Percentiles rank a stretch among this genome's conserved stretches.
phyloP scores from a whole-genome alignment of 2,888 invertebrate species.

The Euphydryas editha region DNA sequence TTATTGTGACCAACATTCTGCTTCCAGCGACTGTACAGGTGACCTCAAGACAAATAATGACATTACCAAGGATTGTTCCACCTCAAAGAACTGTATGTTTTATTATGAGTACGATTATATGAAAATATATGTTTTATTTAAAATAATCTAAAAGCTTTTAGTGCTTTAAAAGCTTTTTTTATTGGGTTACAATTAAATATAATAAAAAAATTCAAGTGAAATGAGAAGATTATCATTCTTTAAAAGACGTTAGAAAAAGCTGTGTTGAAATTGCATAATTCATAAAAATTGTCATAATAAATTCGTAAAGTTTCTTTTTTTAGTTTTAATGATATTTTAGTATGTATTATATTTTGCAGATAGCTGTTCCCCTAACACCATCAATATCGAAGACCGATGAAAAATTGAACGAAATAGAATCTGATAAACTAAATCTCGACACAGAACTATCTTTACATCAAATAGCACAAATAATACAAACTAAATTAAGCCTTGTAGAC shows the following conservation, averaged over 20 bases:
- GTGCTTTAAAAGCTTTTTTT: no score
- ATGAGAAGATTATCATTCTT: no score
- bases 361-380: slow-evolving; percentile 57
- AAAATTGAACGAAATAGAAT: slow-evolving; percentile 41
- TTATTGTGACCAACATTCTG: background rate
- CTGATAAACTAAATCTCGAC: slow-evolving; percentile 17
- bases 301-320: slow-evolving; percentile 27
- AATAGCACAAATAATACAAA: slow-evolving; percentile 8
- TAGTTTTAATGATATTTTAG: background rate
- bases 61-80: slow-evolving; percentile 47
- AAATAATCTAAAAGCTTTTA: no score
- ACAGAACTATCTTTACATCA: slow-evolving; percentile 3
- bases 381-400: slow-evolving; percentile 40
- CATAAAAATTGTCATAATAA: no score
- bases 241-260: no score
- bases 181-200: no score
- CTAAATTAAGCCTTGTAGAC: slow-evolving; percentile 16
- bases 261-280: no score
- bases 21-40: slow-evolving; percentile 58
- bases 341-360: slow-evolving; percentile 53
- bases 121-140: no score
- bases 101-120: background rate
- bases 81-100: slow-evolving; percentile 54
- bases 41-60: slow-evolving; percentile 60
- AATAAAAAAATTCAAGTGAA: no score